Evolutionary conservation across 1,140 invertebrate species (phyloP).

Genomic region (Bradysia coprophila): DNA sequence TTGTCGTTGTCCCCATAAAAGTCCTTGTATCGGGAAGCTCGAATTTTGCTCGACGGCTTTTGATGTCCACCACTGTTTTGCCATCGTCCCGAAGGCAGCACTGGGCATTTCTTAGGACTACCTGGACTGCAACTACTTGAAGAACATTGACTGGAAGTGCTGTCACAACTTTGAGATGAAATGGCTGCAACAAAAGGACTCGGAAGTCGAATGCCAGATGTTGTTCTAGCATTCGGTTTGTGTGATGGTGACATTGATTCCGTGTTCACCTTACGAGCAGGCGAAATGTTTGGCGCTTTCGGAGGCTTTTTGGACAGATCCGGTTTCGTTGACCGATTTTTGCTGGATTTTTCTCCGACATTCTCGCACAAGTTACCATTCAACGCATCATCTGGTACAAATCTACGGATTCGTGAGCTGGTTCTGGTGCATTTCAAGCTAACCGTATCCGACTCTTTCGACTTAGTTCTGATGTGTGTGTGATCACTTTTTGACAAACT

Average conservation of each 20-base stretch:
- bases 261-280: no score
- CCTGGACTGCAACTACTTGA: background rate
- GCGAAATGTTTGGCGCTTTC: background rate
- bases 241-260: no score
- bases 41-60: background rate
- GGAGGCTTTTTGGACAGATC: background rate
- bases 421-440: conserved; percentile 3
- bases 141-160: background rate
- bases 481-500: conserved; percentile 1
- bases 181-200: background rate
- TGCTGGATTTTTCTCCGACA: background rate
- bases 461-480: conserved; percentile 1
- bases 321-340: background rate
- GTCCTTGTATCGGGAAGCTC: background rate
- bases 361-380: background rate
- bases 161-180: conserved; percentile 1
- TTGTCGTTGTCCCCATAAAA: background rate
- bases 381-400: background rate
- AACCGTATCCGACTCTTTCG: conserved; percentile 2
- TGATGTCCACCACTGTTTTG: background rate
- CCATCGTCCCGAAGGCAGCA: background rate
- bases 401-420: background rate
- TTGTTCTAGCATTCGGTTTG: background rate
- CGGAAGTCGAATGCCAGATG: background rate
- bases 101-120: background rate